These are phyloP conservation scores for Linyphia triangularis DNA, from an alignment of 2,888 invertebrate genomes.

Conservation along the genomic window DNA sequence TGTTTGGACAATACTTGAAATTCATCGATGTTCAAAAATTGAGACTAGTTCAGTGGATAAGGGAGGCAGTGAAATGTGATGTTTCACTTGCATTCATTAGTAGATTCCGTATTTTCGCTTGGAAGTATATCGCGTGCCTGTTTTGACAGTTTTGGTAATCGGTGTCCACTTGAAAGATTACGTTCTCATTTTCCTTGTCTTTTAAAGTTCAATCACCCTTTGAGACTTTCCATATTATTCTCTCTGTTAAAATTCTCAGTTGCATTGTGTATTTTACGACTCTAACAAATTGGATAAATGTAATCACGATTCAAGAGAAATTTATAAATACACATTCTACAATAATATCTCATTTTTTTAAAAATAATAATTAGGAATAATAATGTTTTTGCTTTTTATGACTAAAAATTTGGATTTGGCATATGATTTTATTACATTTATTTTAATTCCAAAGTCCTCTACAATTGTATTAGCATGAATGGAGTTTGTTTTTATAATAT, in stretches of 20 bases:
- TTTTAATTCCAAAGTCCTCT: too few species aligned
- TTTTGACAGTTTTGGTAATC: conserved; percentile 32
- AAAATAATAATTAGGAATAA: too few species aligned
- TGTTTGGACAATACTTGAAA: conserved; percentile 41
- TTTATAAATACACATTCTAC: too few species aligned
- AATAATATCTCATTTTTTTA: too few species aligned
- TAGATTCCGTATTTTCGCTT: background rate
- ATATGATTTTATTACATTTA: too few species aligned
- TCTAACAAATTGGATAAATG: background rate
- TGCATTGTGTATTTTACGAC: background rate
- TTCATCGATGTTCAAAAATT: conserved; percentile 18
- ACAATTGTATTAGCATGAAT: too few species aligned
- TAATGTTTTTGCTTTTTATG: too few species aligned
- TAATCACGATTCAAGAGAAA: background rate
- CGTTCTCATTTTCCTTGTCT: conserved; percentile 45
- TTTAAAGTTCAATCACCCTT: conserved; percentile 54
- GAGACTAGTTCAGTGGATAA: conserved; percentile 30
- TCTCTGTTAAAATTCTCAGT: background rate
- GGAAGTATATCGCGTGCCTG: conserved; percentile 33
- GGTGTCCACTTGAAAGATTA: conserved; percentile 6
- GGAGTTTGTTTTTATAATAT: too few species aligned
- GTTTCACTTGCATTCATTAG: conserved; percentile 34
- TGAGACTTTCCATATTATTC: background rate
- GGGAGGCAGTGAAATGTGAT: conserved; percentile 36
- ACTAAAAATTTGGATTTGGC: too few species aligned